These are phyloP conservation scores for Oasisia sp. DNA, from an alignment of 2,888 invertebrate species.

Conservation along the genomic window DNA sequence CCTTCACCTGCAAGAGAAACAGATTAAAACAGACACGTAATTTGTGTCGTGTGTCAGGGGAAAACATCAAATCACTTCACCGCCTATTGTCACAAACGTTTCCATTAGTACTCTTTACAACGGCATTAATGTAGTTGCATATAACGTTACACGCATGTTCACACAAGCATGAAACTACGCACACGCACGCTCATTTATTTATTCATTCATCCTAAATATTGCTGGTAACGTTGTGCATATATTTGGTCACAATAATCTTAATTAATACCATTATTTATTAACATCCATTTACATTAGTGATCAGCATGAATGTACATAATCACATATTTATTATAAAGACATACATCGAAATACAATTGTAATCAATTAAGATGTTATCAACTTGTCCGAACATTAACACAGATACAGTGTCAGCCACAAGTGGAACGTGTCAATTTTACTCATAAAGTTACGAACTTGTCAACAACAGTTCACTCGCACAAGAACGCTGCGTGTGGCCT, in stretches of 20 bases:
- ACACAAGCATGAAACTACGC: background rate
- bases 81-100: background rate
- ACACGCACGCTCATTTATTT: background rate
- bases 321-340: background rate
- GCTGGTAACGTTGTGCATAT: background rate
- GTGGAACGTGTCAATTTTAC: background rate
- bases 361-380: background rate
- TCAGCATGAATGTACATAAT: background rate
- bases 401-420: background rate
- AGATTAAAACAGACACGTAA: background rate
- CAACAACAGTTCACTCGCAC: background rate
- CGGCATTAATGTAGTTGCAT: background rate
- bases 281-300: background rate
- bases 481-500: background rate
- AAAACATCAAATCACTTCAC: background rate
- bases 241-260: background rate
- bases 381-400: background rate
- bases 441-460: background rate
- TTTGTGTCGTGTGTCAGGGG: background rate
- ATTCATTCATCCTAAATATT: background rate
- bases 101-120: background rate
- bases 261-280: background rate
- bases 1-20: constrained; percentile 69
- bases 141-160: background rate
- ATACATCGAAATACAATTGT: background rate